Conservation (phyloP, 1,140 invertebrate species). For the Drosophila asahinai region DNA sequence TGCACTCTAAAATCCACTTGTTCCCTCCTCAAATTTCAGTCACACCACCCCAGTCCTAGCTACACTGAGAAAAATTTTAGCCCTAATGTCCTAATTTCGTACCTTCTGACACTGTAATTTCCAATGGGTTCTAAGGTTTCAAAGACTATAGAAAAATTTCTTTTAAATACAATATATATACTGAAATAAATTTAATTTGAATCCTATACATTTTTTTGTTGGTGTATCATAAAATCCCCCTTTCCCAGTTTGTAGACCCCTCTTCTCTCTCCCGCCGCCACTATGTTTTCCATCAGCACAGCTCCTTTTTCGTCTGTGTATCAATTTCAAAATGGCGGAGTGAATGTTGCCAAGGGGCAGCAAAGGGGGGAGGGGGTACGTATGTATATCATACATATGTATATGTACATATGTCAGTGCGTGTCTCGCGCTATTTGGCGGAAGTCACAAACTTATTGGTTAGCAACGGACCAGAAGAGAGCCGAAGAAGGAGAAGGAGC, state of each 20-base stretch:
- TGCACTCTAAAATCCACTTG: conserved; percentile 42
- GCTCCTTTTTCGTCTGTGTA: conserved; percentile 49
- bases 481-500: conserved; percentile 1
- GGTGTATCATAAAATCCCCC: not conserved
- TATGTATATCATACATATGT: conserved; percentile 1
- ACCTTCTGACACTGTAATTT: no score
- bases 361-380: not conserved
- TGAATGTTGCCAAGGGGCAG: conserved; percentile 42
- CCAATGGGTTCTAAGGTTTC: not conserved
- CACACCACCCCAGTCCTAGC: conserved; percentile 4
- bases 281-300: conserved; percentile 12
- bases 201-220: no score
- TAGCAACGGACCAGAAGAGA: conserved; percentile 60
- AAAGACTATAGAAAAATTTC: no score
- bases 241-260: not conserved
- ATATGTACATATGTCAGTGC: conserved; percentile 40
- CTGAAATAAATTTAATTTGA: no score
- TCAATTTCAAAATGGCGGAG: conserved; percentile 64
- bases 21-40: conserved; percentile 2
- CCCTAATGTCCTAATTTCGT: no score
- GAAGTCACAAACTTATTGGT: conserved; percentile 76
- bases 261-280: not conserved
- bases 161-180: no score
- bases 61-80: not conserved
- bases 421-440: conserved; percentile 75